phyloP scores from a whole-genome alignment of 2,888 invertebrate genomes.

The Cephus sareptanus region DNA sequence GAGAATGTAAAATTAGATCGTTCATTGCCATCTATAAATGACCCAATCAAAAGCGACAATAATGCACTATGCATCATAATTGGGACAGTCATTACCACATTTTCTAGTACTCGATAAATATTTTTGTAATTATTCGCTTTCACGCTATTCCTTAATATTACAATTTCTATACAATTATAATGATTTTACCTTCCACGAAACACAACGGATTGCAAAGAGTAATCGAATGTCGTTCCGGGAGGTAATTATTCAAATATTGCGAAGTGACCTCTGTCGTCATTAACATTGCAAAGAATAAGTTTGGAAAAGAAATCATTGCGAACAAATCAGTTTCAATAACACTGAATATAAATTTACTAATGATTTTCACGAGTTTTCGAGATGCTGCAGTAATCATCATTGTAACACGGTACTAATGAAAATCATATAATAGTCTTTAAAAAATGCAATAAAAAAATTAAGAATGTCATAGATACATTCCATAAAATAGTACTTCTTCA shows the following conservation, averaged over 20 bases:
- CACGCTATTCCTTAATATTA: neutral
- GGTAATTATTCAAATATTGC: constrained; percentile 31
- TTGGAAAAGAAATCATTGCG: neutral
- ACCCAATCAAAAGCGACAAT: neutral
- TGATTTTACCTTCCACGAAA: neutral
- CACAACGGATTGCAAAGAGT: neutral
- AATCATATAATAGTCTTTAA: neutral
- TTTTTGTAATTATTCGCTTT: neutral
- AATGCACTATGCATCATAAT: neutral
- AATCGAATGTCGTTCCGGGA: constrained; percentile 28
- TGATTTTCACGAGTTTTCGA: neutral
- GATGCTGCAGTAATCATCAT: neutral
- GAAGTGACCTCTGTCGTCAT: constrained; percentile 9
- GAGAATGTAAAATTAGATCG: neutral
- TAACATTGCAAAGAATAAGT: neutral
- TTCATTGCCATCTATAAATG: neutral
- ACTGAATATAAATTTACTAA: neutral
- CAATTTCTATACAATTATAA: neutral
- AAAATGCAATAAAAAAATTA: neutral
- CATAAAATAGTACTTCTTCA: neutral
- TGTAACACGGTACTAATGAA: neutral
- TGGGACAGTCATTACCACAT: neutral
- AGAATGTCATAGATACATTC: neutral
- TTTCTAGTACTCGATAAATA: neutral
- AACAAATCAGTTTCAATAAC: neutral